Evolutionary conservation across 2,888 invertebrate species (phyloP).

Genomic region (Sinotaia quadrata): DNA sequence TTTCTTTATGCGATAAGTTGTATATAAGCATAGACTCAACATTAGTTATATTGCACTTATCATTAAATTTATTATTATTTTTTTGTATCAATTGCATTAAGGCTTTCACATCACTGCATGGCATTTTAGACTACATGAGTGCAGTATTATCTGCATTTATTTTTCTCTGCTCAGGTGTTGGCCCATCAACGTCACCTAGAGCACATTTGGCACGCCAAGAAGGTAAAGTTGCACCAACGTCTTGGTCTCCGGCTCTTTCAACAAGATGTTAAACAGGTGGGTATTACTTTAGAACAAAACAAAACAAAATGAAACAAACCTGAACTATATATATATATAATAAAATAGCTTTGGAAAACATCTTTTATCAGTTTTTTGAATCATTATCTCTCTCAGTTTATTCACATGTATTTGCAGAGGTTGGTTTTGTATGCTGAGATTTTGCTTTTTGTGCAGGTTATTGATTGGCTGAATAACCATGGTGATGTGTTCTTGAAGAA

Average conservation of each 20-base stretch:
- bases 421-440: neutral
- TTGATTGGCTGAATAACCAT: slow-evolving; percentile 97
- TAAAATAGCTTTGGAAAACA: neutral
- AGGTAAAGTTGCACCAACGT: slow-evolving; percentile 94
- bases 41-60: too few relatives aligned
- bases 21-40: too few relatives aligned
- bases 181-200: slow-evolving; percentile 95
- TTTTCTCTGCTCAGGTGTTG: slow-evolving; percentile 84
- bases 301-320: too few relatives aligned
- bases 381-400: too few relatives aligned
- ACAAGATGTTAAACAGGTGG: slow-evolving; percentile 95
- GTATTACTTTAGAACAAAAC: too few relatives aligned
- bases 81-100: too few relatives aligned
- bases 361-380: neutral
- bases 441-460: slow-evolving; percentile 77
- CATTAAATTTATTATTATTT: too few relatives aligned
- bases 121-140: too few relatives aligned
- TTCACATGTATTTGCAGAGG: neutral
- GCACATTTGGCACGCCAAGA: slow-evolving; percentile 94
- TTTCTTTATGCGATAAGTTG: too few relatives aligned
- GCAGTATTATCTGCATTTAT: too few relatives aligned
- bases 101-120: too few relatives aligned
- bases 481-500: slow-evolving; percentile 97
- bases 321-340: neutral
- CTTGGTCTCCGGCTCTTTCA: slow-evolving; percentile 93